These are phyloP conservation scores for Pachydiplax longipennis DNA, from an alignment of 2,888 invertebrate genomes.

Conservation along the genomic window DNA sequence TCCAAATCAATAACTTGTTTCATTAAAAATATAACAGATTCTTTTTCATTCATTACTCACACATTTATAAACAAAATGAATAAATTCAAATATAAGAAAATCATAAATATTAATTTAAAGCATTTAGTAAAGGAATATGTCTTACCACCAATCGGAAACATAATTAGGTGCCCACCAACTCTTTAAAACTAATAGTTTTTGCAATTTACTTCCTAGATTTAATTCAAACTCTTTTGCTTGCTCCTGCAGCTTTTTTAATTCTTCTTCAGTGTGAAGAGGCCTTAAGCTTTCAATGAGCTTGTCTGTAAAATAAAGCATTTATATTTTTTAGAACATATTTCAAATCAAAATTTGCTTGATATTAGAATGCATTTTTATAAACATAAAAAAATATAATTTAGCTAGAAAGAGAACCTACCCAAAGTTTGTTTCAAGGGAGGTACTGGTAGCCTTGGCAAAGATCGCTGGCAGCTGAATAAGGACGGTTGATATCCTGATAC, in stretches of 20 bases:
- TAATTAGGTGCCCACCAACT: constrained; percentile 62
- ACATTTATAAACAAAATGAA: too few species aligned
- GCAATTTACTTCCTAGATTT: constrained; percentile 58
- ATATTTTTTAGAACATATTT: not conserved
- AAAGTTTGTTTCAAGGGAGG: constrained; percentile 64
- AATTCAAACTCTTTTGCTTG: constrained; percentile 59
- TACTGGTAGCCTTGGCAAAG: constrained; percentile 65
- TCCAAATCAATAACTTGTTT: too few species aligned
- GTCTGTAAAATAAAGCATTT: constrained; percentile 48
- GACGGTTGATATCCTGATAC: constrained; percentile 63
- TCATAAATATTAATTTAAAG: too few species aligned
- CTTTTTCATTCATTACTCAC: too few species aligned
- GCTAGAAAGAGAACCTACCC: constrained; percentile 46
- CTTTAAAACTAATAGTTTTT: constrained; percentile 59
- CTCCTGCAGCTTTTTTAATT: constrained; percentile 56
- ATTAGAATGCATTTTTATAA: not conserved
- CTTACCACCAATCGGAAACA: constrained; percentile 63
- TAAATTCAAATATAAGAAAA: too few species aligned
- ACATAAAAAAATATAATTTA: not conserved
- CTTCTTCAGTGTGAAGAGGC: constrained; percentile 58
- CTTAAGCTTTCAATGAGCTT: constrained; percentile 59
- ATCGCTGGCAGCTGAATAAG: constrained; percentile 65
- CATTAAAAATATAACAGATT: too few species aligned
- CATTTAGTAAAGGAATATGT: not conserved
- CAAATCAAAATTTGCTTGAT: not conserved